Conservation (phyloP, 2,797 vertebrate genomes). For the Xiphorhynchus erythropygius region DNA sequence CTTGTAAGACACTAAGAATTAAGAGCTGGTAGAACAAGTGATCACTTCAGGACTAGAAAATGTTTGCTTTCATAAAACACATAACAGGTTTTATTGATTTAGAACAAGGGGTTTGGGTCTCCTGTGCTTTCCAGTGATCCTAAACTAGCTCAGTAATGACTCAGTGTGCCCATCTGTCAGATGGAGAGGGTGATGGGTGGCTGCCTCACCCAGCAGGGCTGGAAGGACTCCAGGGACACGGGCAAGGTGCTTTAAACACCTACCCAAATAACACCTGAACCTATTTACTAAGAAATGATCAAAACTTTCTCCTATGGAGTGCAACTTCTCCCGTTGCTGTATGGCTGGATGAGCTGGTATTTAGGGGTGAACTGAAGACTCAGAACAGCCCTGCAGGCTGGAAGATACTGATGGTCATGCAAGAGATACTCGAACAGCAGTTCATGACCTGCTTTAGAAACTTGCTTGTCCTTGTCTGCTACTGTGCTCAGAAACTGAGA, state of each 20-base stretch:
- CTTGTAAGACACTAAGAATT: neutral
- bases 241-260: neutral
- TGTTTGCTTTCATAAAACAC: neutral
- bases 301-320: neutral
- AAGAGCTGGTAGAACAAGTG: neutral
- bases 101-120: neutral
- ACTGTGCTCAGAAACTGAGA: neutral
- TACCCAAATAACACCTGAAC: neutral
- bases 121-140: neutral
- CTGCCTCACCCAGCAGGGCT: neutral
- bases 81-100: neutral
- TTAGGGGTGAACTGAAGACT: neutral
- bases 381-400: neutral
- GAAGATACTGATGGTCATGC: neutral
- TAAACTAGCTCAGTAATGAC: neutral
- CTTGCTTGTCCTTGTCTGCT: neutral
- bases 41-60: neutral
- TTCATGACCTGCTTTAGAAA: constrained; percentile 10
- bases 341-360: neutral
- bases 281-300: neutral
- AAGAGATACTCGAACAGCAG: neutral
- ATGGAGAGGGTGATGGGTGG: neutral
- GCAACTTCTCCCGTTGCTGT: neutral
- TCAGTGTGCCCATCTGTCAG: neutral
- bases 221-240: neutral